Evolutionary conservation across 2,888 invertebrate genomes (phyloP).

Genomic region (Pantelozetes paolii): DNA sequence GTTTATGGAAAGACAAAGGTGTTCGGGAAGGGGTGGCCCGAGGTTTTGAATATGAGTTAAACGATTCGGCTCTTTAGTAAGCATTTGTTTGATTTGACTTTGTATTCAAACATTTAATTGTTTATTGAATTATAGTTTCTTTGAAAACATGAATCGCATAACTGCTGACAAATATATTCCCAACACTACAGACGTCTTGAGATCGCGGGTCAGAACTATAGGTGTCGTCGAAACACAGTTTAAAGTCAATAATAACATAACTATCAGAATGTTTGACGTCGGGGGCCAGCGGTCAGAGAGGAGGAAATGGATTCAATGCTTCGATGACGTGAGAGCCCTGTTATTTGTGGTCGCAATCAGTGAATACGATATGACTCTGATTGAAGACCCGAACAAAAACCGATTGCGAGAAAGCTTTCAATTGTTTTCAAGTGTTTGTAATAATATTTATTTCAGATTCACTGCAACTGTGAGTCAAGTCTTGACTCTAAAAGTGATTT

Average conservation of each 20-base stretch:
- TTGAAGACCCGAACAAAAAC: conserved; percentile 61
- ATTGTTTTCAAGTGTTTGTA: conserved; percentile 63
- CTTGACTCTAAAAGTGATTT: too few species aligned
- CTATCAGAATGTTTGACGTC: conserved; percentile 63
- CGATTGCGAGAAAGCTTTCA: conserved; percentile 63
- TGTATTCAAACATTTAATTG: not conserved
- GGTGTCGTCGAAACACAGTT: conserved; percentile 66
- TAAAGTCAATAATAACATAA: conserved; percentile 60
- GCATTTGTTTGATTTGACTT: conserved; percentile 49
- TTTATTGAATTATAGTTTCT: conserved; percentile 57
- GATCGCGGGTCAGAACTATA: conserved; percentile 63
- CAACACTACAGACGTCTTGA: conserved; percentile 62
- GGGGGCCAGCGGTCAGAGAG: conserved; percentile 64
- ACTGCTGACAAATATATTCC: conserved; percentile 63
- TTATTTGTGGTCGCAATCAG: conserved; percentile 64
- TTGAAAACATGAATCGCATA: conserved; percentile 65
- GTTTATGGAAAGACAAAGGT: conserved; percentile 58
- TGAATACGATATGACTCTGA: conserved; percentile 64
- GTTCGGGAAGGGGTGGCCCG: conserved; percentile 62
- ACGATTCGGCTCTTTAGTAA: conserved; percentile 65
- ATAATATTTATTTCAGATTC: conserved; percentile 62
- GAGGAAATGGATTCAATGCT: conserved; percentile 65
- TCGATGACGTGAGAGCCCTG: conserved; percentile 63
- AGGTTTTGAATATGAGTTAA: conserved; percentile 60
- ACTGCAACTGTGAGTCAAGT: conserved; percentile 58